A percentile compares a stretch with the other conserved stretches of the same genome.
Evolutionary conservation across 1,140 invertebrate species (phyloP).

Genomic region (Oedothorax gibbosus): DNA sequence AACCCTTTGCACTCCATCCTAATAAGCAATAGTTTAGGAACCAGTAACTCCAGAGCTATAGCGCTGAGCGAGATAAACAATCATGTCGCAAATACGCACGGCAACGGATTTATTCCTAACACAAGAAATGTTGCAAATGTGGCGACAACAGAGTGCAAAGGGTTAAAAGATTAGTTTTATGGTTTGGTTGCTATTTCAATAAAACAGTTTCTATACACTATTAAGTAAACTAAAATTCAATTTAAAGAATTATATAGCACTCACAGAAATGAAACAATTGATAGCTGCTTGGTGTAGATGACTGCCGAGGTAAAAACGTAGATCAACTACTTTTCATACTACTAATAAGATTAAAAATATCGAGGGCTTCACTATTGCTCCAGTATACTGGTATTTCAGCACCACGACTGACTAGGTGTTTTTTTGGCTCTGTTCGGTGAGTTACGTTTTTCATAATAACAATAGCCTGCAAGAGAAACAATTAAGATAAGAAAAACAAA

Average conservation of each 20-base stretch:
- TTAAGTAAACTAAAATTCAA: not conserved
- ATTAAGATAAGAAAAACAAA: not conserved
- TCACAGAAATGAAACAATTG: constrained; percentile 27
- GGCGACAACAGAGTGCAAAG: no score
- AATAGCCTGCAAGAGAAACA: constrained; percentile 36
- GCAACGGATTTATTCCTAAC: no score
- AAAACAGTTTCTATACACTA: no score
- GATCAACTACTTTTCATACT: constrained; percentile 55
- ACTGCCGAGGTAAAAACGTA: constrained; percentile 33
- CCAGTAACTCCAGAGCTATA: no score
- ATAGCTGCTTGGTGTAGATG: constrained; percentile 56
- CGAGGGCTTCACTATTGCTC: constrained; percentile 34
- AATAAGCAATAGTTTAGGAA: no score
- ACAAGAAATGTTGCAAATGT: no score
- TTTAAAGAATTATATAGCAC: not conserved
- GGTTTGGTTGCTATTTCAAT: no score
- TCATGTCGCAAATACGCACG: no score
- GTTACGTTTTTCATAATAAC: constrained; percentile 49
- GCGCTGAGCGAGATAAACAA: no score
- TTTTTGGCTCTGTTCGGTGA: constrained; percentile 53
- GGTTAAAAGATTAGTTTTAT: no score
- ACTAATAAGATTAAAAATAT: constrained; percentile 48
- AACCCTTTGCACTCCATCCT: no score
- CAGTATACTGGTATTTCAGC: constrained; percentile 52
- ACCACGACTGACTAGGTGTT: constrained; percentile 58